Base-by-base conservation (phyloP, 2,888 invertebrate species). In the Diplazon laetatorius region DNA sequence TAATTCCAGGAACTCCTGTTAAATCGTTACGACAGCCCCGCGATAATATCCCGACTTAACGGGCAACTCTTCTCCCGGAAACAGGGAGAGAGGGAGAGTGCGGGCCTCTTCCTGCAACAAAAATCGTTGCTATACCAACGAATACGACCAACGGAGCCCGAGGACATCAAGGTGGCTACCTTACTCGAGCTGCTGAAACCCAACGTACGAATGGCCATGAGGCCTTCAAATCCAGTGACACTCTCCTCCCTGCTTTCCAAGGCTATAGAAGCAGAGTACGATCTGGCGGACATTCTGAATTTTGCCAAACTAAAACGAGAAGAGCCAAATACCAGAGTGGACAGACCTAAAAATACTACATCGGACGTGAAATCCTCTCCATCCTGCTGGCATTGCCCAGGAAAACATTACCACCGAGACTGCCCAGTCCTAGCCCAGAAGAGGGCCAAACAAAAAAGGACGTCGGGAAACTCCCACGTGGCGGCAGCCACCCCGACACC, bases 351-450 rank as follows among this genome's bases (percentile, higher is more conserved):
- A 6, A 6, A 30, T 2, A 6, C 2, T 30, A 30, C 2, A 30
- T 6, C 30, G 4, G 4, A 2, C 6, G 4, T 30, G 4, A 2
- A 2, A 2, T 6, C 30, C 30, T 6, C 30, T 6, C 30, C 30
- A 30, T 30, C 30, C 30, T 60, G 60, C 16, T 60, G 44, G 60
- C 25, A 60, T 10, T 60, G 60, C 20, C 44, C 60, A 2, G 44
- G 25, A 3, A 25, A n/a, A 12, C 60, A 44, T 25, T 44, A 25
- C 10, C 60, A 60, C 8, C 16, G 14, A 2, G 60, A 60, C 3
- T 60, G 60, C 16, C 60, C 60, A 0, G 25, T 60, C 12, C 16
- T 60, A 4, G 44, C 44, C 2, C 60, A 44, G 14, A 18, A 14
- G 42, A 39, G 5, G 0, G 39, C 37, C 3, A 39, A 55, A 2